Percentiles rank a stretch among this genome's conserved stretches.
Conservation (phyloP, 2,113 vertebrate species). For the Dendropsophus ebraccatus region DNA sequence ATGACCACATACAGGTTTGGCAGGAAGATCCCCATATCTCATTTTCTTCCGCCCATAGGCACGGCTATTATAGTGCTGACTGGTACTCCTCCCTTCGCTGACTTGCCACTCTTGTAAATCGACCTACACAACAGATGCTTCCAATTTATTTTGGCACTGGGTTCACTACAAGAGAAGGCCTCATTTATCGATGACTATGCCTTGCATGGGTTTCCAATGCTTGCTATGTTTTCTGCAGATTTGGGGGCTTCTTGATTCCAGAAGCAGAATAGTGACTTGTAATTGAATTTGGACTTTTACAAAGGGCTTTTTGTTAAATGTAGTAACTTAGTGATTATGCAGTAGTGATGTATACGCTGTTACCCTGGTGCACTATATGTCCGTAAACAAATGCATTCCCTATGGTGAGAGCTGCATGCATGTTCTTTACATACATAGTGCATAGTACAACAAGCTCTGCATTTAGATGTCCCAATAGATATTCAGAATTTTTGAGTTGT, state of each 20-base stretch:
- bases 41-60: neutral
- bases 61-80: neutral
- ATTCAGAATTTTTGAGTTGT: neutral
- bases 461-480: neutral
- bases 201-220: neutral
- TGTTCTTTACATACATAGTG: neutral
- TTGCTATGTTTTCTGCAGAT: neutral
- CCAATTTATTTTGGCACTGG: neutral
- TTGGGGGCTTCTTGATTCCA: neutral
- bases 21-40: neutral
- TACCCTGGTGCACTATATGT: neutral
- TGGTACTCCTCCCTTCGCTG: neutral
- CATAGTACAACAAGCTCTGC: neutral
- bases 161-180: neutral
- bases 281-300: conserved; percentile 1
- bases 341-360: neutral
- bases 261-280: neutral
- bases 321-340: conserved; percentile 3
- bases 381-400: neutral
- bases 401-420: neutral
- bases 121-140: neutral
- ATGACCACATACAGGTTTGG: neutral
- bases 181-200: neutral
- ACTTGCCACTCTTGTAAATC: neutral
- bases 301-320: conserved; percentile 2